These are phyloP conservation scores for Caretta caretta DNA, from an alignment of 2,113 vertebrate genomes.

Conservation along the genomic window DNA sequence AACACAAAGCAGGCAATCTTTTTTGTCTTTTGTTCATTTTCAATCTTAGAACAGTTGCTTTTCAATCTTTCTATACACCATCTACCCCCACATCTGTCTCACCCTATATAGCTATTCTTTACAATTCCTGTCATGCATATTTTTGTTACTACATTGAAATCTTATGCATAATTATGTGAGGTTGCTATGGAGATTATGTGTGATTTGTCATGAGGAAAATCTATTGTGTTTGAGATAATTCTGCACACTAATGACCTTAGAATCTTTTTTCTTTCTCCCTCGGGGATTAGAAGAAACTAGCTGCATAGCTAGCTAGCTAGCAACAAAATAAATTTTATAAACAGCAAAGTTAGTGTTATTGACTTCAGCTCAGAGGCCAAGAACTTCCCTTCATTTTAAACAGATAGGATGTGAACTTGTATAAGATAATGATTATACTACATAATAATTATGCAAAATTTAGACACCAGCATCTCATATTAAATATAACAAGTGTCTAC, in stretches of 20 bases:
- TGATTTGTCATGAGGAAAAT: constrained; percentile 81
- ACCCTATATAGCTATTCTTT: constrained; percentile 34
- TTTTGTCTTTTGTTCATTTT: constrained; percentile 48
- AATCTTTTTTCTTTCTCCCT: constrained; percentile 17
- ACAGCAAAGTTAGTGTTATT: constrained; percentile 4
- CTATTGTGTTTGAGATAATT: constrained; percentile 75
- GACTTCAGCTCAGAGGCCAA: not conserved
- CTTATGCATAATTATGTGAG: constrained; percentile 73
- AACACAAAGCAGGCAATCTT: constrained; percentile 50
- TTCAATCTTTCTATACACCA: constrained; percentile 55
- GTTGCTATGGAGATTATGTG: constrained; percentile 81
- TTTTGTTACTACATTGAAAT: constrained; percentile 70
- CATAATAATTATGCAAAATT: not conserved
- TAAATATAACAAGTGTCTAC: not conserved
- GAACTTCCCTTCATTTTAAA: not conserved
- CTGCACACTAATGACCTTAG: constrained; percentile 56
- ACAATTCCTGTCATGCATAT: constrained; percentile 58
- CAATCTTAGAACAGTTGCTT: constrained; percentile 35
- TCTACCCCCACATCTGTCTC: constrained; percentile 66
- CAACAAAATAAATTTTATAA: constrained; percentile 43
- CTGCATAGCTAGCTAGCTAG: constrained; percentile 44
- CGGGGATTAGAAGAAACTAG: constrained; percentile 35
- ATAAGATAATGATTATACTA: not conserved
- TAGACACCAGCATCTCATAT: not conserved
- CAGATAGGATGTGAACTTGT: not conserved